Evolutionary conservation across 2,888 invertebrate genomes (phyloP).

Genomic region (Xanthia togata): DNA sequence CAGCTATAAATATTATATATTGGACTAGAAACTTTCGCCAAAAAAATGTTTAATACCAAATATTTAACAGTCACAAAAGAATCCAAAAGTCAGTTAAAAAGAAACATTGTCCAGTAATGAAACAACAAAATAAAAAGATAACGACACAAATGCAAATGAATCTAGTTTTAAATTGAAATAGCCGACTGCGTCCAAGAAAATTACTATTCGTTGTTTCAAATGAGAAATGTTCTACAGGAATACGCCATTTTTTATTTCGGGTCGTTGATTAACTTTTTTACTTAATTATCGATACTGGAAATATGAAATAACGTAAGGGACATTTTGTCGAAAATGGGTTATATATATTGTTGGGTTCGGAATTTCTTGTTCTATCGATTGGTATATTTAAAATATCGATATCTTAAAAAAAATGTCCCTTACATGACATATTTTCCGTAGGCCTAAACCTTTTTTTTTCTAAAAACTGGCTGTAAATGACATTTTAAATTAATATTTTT

Average conservation of each 20-base stretch:
- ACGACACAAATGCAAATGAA: conserved; percentile 73
- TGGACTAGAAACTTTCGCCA: neutral
- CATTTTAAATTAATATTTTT: too few species aligned
- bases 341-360: too few species aligned
- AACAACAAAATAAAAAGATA: conserved; percentile 62
- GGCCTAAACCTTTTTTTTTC: too few species aligned
- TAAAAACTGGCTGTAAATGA: too few species aligned
- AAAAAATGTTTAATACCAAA: neutral
- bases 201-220: conserved; percentile 68
- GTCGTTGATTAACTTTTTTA: conserved; percentile 66
- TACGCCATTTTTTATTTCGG: conserved; percentile 64
- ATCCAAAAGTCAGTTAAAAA: conserved; percentile 34
- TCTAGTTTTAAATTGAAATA: conserved; percentile 74
- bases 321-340: too few species aligned
- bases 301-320: too few species aligned
- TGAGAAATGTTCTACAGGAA: conserved; percentile 62
- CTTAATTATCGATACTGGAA: too few species aligned
- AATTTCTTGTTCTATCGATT: too few species aligned
- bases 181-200: conserved; percentile 64
- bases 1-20: neutral
- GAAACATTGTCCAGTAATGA: conserved; percentile 54
- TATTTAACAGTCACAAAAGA: conserved; percentile 23
- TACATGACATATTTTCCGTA: too few species aligned
- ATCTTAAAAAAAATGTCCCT: too few species aligned
- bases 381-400: too few species aligned